Conservation (phyloP, 1,140 invertebrate species). For the Drosophila bipectinata region DNA sequence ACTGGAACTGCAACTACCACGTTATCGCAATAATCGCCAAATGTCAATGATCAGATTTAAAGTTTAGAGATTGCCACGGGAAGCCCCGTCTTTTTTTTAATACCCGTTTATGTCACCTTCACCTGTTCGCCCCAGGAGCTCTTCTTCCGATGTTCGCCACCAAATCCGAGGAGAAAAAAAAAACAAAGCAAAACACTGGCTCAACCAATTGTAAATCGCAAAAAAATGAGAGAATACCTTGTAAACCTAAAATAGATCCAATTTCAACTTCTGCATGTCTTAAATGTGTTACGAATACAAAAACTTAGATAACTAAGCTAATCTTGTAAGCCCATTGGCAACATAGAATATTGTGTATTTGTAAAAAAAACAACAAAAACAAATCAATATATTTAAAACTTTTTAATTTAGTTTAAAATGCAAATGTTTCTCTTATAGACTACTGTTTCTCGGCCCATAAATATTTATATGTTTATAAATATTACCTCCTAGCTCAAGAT, state of each 20-base stretch:
- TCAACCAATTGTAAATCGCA: slow-evolving; percentile 36
- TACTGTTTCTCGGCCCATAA: too few species aligned
- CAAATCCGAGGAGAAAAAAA: background rate
- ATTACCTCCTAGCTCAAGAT: background rate
- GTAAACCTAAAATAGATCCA: slow-evolving; percentile 48
- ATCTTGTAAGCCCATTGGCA: slow-evolving; percentile 61
- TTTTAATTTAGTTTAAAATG: slow-evolving; percentile 61
- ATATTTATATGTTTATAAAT: background rate
- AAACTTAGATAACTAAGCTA: slow-evolving; percentile 64
- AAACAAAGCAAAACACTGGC: background rate
- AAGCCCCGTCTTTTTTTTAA: background rate
- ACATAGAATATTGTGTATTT: slow-evolving; percentile 63
- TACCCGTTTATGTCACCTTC: slow-evolving; percentile 23
- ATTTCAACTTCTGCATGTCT: slow-evolving; percentile 66
- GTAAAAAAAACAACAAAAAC: slow-evolving; percentile 60
- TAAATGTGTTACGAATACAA: slow-evolving; percentile 71
- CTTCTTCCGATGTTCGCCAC: slow-evolving; percentile 16
- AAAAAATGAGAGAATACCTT: slow-evolving; percentile 22
- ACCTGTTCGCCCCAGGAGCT: slow-evolving; percentile 19
- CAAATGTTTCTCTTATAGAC: background rate
- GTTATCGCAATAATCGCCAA: slow-evolving; percentile 37
- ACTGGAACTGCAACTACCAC: slow-evolving; percentile 13
- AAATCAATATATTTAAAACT: slow-evolving; percentile 68
- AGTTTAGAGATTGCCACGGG: background rate
- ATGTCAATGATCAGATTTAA: slow-evolving; percentile 10